Evolutionary conservation across 1,140 invertebrate genomes (phyloP).

Genomic region (Hesperophylax magnus): DNA sequence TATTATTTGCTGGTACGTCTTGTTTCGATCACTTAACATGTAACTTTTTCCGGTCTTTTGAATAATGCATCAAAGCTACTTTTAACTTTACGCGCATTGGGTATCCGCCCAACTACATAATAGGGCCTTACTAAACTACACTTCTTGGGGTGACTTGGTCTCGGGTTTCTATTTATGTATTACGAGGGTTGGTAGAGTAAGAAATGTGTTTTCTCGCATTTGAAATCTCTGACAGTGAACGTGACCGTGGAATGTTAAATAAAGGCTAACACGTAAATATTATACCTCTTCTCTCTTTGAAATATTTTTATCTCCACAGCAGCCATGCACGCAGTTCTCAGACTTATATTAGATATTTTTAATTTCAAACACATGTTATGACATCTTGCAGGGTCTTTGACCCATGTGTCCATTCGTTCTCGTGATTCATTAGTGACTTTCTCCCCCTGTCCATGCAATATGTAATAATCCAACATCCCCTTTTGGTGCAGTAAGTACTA

Average conservation of each 20-base stretch:
- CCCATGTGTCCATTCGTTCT: conserved; percentile 3
- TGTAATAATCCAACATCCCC: too few relatives aligned
- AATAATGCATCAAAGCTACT: not conserved
- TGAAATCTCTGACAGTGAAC: too few relatives aligned
- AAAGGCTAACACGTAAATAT: too few relatives aligned
- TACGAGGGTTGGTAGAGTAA: not conserved
- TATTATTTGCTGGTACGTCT: not conserved
- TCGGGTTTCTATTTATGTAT: not conserved
- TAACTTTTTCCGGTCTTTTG: not conserved
- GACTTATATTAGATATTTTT: too few relatives aligned
- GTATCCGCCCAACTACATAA: not conserved
- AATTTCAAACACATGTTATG: not conserved
- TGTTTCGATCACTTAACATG: not conserved
- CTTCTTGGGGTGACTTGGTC: not conserved
- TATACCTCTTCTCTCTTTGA: too few relatives aligned
- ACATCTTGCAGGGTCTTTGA: conserved; percentile 6
- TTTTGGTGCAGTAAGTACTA: not conserved
- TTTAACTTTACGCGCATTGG: conserved; percentile 3
- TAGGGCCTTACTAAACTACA: too few relatives aligned
- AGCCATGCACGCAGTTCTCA: too few relatives aligned
- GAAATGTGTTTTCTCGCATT: too few relatives aligned
- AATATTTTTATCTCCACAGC: too few relatives aligned
- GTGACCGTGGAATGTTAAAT: too few relatives aligned
- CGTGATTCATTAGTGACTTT: conserved; percentile 40
- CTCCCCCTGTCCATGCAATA: not conserved